Percentiles rank a stretch among this genome's conserved stretches.
Conservation (phyloP, 37 sponge, comb jelly and placozoan species). For the Ianthella basta region DNA sequence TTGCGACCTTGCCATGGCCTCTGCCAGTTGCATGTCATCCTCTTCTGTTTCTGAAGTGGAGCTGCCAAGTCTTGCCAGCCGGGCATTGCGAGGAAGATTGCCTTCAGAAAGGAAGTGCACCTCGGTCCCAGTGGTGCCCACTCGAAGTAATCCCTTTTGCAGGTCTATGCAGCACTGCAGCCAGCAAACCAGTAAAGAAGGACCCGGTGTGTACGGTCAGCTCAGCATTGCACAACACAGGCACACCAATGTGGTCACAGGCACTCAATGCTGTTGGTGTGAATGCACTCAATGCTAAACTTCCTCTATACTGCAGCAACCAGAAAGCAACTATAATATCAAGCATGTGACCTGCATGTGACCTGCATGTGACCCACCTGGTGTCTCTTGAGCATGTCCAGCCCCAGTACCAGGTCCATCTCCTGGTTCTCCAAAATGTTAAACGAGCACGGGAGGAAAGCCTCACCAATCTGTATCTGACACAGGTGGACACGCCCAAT, state of each 20-base stretch:
- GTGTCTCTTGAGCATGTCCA: slow-evolving; percentile 97
- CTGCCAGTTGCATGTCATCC: slow-evolving; percentile 73
- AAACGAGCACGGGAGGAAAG: slow-evolving; percentile 88
- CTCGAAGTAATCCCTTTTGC: slow-evolving; percentile 66
- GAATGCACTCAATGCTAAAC: too few species aligned
- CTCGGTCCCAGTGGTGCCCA: slow-evolving; percentile 81
- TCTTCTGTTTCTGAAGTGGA: slow-evolving; percentile 11
- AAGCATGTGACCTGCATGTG: background rate
- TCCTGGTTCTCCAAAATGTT: slow-evolving; percentile 82
- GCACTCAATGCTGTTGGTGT: too few species aligned
- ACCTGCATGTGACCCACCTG: slow-evolving; percentile 61
- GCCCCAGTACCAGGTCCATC: slow-evolving; percentile 90
- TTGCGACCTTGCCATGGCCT: slow-evolving; percentile 53
- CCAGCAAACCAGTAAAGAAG: background rate
- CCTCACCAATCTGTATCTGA: slow-evolving; percentile 85
- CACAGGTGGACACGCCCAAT: slow-evolving; percentile 91
- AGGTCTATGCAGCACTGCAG: slow-evolving; percentile 93
- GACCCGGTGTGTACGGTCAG: too few species aligned
- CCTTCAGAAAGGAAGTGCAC: slow-evolving; percentile 83
- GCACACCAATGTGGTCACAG: too few species aligned
- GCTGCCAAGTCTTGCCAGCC: background rate
- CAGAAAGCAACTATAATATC: too few species aligned
- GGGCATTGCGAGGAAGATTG: slow-evolving; percentile 65
- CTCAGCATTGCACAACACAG: too few species aligned
- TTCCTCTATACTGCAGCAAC: too few species aligned